Evolutionary conservation across 1,140 invertebrate genomes (phyloP).

Genomic region (Cotesia chilonis): DNA sequence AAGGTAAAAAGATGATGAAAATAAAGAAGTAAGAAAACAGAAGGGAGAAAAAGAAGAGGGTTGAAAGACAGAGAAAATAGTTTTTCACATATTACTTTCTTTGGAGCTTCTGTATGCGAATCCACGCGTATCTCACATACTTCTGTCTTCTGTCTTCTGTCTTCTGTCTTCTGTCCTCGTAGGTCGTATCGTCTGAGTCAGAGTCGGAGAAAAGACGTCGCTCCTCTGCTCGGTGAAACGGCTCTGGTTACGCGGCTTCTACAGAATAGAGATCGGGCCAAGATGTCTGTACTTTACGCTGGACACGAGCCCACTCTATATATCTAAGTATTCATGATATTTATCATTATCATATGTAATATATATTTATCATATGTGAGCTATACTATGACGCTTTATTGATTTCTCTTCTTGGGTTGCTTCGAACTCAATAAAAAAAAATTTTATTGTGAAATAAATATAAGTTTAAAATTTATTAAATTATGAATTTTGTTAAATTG

Average conservation of each 20-base stretch:
- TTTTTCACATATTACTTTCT: conserved; percentile 12
- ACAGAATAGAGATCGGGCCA: conserved; percentile 52
- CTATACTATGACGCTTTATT: too few relatives aligned
- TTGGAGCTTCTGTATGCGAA: conserved; percentile 18
- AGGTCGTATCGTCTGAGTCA: not conserved
- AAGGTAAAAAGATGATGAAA: conserved; percentile 28
- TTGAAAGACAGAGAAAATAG: conserved; percentile 8
- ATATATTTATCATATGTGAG: conserved; percentile 1
- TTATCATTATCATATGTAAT: not conserved
- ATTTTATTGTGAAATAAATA: too few relatives aligned
- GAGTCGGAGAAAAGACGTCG: conserved; percentile 26
- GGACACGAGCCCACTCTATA: conserved; percentile 50
- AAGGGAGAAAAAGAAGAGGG: conserved; percentile 1
- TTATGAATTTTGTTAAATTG: too few relatives aligned
- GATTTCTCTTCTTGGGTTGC: too few relatives aligned
- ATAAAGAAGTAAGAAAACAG: too few relatives aligned
- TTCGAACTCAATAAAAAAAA: too few relatives aligned
- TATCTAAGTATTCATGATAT: conserved; percentile 52
- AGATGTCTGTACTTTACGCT: conserved; percentile 50
- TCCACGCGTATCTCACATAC: conserved; percentile 23
- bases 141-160: not conserved
- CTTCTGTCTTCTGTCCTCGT: not conserved
- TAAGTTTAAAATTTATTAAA: too few relatives aligned
- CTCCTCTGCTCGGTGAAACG: conserved; percentile 4
- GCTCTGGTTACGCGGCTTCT: conserved; percentile 24